Evolutionary conservation across 2,113 vertebrate genomes (phyloP).

Genomic region (Xiphias gladius): DNA sequence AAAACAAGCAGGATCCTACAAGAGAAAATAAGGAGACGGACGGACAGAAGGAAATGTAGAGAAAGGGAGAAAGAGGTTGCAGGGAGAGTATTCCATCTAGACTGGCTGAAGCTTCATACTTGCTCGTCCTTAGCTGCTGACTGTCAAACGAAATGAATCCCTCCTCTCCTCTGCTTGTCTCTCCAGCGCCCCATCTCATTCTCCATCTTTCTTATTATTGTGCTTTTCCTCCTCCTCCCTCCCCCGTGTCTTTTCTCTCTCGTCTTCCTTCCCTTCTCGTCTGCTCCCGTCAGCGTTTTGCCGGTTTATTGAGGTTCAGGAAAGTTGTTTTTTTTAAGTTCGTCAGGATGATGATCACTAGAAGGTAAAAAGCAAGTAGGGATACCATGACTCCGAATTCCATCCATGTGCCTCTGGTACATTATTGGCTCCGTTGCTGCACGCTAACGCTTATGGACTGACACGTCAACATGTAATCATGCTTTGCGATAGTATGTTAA

Average conservation of each 20-base stretch:
- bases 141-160: slow-evolving; percentile 40
- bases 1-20: not conserved
- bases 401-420: too few species aligned
- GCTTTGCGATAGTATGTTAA: too few species aligned
- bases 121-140: slow-evolving; percentile 15
- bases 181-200: slow-evolving; percentile 11
- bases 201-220: slow-evolving; percentile 2
- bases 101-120: not conserved
- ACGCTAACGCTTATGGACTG: too few species aligned
- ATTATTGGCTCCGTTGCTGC: too few species aligned
- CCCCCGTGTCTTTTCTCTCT: not conserved
- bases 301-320: slow-evolving; percentile 10
- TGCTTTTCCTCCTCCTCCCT: not conserved
- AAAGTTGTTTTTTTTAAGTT: not conserved
- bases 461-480: too few species aligned
- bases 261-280: not conserved
- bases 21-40: not conserved
- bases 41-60: not conserved
- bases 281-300: not conserved
- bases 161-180: slow-evolving; percentile 11
- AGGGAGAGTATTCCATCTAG: not conserved
- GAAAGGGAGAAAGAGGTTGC: not conserved
- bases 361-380: too few species aligned
- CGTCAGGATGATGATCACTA: too few species aligned
- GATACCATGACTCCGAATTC: too few species aligned